These are phyloP conservation scores for Mixornis gularis DNA, from an alignment of 2,113 vertebrate genomes.

Conservation along the genomic window DNA sequence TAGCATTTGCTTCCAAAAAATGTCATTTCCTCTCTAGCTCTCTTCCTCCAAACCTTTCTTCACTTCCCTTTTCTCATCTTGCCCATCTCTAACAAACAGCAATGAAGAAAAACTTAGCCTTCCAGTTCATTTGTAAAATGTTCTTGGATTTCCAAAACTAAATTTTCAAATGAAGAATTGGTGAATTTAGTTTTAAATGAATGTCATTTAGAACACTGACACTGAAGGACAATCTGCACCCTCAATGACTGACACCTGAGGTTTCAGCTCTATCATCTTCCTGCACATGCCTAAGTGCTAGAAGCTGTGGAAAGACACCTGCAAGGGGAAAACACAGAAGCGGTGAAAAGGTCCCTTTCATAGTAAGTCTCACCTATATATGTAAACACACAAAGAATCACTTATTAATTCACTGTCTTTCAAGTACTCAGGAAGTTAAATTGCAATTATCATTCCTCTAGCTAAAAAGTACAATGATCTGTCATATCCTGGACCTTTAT, in stretches of 20 bases:
- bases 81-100: neutral
- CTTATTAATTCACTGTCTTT: neutral
- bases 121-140: neutral
- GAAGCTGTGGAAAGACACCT: neutral
- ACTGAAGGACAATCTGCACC: neutral
- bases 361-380: neutral
- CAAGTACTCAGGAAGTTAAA: constrained; percentile 23
- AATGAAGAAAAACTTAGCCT: neutral
- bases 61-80: constrained; percentile 6
- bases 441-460: neutral
- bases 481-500: neutral
- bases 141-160: neutral
- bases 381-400: neutral
- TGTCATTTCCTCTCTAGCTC: neutral
- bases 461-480: neutral
- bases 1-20: neutral
- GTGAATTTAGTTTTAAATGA: neutral
- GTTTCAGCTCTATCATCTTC: neutral
- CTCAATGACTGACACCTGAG: neutral
- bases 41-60: neutral
- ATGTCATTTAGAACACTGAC: neutral
- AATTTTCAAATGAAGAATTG: neutral
- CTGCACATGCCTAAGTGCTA: neutral
- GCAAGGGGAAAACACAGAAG: neutral
- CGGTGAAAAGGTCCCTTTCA: neutral